Conservation (phyloP, 30 jellyfish, hydroid and myxozoan species). For the Hydra vulgaris region DNA sequence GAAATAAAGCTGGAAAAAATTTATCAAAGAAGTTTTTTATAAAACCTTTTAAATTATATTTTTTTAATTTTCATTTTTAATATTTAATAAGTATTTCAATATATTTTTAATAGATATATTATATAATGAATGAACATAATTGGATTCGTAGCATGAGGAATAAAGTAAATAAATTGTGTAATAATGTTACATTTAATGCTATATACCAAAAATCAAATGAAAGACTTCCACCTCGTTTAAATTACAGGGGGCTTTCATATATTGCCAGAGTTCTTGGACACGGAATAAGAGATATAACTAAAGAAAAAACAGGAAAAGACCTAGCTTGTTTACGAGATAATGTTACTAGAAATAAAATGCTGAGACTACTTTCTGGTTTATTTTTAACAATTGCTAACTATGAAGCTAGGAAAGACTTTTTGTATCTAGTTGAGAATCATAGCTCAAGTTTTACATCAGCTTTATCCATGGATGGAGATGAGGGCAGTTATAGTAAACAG, state of each 20-base stretch:
- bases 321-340: conserved; percentile 44
- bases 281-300: conserved; percentile 71
- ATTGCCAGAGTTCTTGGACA: conserved; percentile 84
- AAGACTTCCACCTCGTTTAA: conserved; percentile 79
- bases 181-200: background rate
- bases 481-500: background rate
- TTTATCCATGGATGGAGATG: conserved; percentile 16
- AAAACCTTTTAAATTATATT: too few species aligned
- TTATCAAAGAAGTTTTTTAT: too few species aligned
- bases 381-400: conserved; percentile 11
- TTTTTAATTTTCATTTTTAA: too few species aligned
- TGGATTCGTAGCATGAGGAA: conserved; percentile 9
- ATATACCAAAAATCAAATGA: conserved; percentile 9
- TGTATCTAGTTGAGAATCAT: conserved; percentile 19
- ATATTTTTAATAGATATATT: background rate
- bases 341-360: conserved; percentile 5
- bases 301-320: conserved; percentile 77
- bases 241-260: conserved; percentile 55
- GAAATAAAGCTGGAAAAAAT: too few species aligned
- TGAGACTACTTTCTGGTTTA: conserved; percentile 10
- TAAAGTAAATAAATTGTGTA: background rate
- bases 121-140: background rate
- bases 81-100: background rate
- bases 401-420: conserved; percentile 3
- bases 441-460: conserved; percentile 22